Conservation (phyloP, 2,113 vertebrate species). For the Sminthopsis crassicaudata region DNA sequence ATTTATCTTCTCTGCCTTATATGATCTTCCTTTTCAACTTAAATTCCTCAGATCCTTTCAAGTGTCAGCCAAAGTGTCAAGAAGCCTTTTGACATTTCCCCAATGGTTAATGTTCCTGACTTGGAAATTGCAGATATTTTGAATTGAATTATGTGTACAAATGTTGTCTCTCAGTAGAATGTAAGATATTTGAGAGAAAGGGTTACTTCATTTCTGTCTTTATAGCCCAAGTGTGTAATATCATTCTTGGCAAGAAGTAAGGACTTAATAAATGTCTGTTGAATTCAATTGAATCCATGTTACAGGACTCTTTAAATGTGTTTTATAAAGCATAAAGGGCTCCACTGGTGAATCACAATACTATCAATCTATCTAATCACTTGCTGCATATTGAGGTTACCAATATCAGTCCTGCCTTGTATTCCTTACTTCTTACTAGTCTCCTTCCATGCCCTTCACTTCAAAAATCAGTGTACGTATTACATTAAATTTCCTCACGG, state of each 20-base stretch:
- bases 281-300: background rate
- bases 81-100: background rate
- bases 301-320: background rate
- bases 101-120: too few relatives aligned
- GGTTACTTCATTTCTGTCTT: background rate
- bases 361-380: background rate
- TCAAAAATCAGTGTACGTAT: slow-evolving; percentile 33
- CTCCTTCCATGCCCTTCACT: slow-evolving; percentile 5
- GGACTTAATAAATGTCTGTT: background rate
- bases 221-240: background rate
- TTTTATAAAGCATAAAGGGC: background rate
- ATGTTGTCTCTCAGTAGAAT: background rate
- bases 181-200: background rate
- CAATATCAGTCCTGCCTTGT: accelerated
- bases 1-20: background rate
- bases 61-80: background rate
- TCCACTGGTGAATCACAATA: background rate
- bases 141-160: background rate
- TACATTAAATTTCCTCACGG: background rate
- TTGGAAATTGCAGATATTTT: background rate
- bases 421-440: too few relatives aligned
- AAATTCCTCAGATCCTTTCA: background rate
- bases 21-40: background rate
- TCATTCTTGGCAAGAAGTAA: background rate
- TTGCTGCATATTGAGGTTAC: background rate